A percentile compares a stretch with the other conserved stretches of the same genome.
phyloP scores from a whole-genome alignment of 2,797 vertebrate species.

The Cottoperca gobio region DNA sequence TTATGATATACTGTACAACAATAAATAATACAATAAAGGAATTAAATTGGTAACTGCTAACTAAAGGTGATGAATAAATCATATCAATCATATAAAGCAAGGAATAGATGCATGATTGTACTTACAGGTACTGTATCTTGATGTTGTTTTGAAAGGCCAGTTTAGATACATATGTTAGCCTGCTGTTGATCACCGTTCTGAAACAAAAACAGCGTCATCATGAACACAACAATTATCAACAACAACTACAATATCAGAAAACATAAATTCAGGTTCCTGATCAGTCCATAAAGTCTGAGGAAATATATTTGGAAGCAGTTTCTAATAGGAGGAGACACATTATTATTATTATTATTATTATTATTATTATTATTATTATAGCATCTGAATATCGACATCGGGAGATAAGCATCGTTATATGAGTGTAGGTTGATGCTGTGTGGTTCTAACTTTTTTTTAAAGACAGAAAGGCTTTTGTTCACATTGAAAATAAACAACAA shows the following conservation, averaged over 20 bases:
- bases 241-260: background rate
- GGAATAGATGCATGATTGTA: conserved; percentile 43
- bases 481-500: background rate
- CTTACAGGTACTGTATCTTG: conserved; percentile 96
- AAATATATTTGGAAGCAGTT: background rate
- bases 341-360: background rate
- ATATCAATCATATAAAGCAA: background rate
- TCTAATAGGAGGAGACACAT: background rate
- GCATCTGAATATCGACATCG: background rate
- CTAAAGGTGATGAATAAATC: background rate
- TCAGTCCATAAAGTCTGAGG: background rate
- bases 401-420: background rate
- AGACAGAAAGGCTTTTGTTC: background rate
- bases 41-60: background rate
- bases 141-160: conserved; percentile 93
- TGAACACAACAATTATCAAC: background rate
- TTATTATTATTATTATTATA: background rate
- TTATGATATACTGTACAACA: background rate
- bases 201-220: conserved; percentile 47
- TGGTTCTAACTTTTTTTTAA: background rate
- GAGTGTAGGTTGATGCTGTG: background rate
- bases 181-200: conserved; percentile 95
- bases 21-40: background rate
- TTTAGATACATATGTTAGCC: conserved; percentile 91
- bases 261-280: background rate